These are phyloP conservation scores for Chelidonichthys spinosus DNA, from an alignment of 2,797 vertebrate species.

Conservation along the genomic window DNA sequence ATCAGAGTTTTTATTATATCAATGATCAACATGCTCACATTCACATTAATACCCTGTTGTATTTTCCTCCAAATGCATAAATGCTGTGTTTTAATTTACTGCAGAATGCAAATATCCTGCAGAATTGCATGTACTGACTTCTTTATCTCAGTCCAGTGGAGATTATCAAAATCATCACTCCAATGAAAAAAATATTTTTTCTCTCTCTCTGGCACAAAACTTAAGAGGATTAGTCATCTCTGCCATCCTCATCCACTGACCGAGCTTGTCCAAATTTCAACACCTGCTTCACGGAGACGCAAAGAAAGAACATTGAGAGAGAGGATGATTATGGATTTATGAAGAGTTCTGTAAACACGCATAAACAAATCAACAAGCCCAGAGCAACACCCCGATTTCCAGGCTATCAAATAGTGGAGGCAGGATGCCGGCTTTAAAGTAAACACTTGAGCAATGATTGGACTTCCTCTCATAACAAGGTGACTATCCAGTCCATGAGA, in stretches of 20 bases:
- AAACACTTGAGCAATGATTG: slow-evolving; percentile 75
- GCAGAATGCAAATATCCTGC: slow-evolving; percentile 41
- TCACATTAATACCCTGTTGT: slow-evolving; percentile 41
- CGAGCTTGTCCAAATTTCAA: slow-evolving; percentile 54
- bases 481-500: slow-evolving; percentile 23
- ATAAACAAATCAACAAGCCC: slow-evolving; percentile 69
- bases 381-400: slow-evolving; percentile 49
- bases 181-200: slow-evolving; percentile 60
- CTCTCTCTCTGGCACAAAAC: slow-evolving; percentile 53
- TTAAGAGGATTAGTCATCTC: slow-evolving; percentile 70
- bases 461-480: slow-evolving; percentile 55
- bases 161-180: slow-evolving; percentile 73
- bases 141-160: slow-evolving; percentile 61
- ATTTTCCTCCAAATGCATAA: slow-evolving; percentile 29
- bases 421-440: slow-evolving; percentile 63
- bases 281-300: slow-evolving; percentile 58
- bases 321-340: slow-evolving; percentile 72
- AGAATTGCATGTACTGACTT: slow-evolving; percentile 28
- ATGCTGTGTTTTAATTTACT: slow-evolving; percentile 30
- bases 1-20: slow-evolving; percentile 67
- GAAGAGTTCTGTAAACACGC: slow-evolving; percentile 69
- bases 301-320: slow-evolving; percentile 43
- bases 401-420: slow-evolving; percentile 43
- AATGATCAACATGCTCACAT: slow-evolving; percentile 60
- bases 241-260: slow-evolving; percentile 62